Conservation (phyloP, 1,140 invertebrate species). For the Helicoverpa zea region DNA sequence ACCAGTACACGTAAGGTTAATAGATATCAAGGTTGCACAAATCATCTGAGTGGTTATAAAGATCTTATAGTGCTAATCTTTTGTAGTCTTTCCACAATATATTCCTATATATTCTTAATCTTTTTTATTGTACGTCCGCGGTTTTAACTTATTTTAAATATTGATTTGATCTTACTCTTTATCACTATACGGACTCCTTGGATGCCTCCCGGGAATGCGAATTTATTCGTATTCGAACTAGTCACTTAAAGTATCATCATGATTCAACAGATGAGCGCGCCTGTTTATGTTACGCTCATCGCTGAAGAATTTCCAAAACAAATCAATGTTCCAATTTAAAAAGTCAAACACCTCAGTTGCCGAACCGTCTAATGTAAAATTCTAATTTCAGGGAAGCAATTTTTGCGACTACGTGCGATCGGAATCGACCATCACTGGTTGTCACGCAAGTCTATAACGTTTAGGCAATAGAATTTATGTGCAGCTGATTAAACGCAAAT, state of each 20-base stretch:
- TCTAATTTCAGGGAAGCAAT: constrained; percentile 56
- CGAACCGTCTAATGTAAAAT: constrained; percentile 51
- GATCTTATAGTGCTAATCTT: constrained; percentile 34
- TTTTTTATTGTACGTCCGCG: background rate
- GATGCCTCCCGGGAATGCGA: background rate
- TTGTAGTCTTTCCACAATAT: constrained; percentile 2
- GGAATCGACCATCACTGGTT: constrained; percentile 54
- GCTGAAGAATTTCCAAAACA: constrained; percentile 45
- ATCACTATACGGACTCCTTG: background rate
- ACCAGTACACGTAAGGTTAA: constrained; percentile 61
- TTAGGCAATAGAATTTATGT: constrained; percentile 54
- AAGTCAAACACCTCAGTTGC: constrained; percentile 39
- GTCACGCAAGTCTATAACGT: constrained; percentile 61
- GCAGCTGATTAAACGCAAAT: constrained; percentile 40
- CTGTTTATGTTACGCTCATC: constrained; percentile 42
- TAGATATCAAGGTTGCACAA: constrained; percentile 61
- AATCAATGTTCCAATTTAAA: constrained; percentile 20
- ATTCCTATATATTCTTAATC: background rate
- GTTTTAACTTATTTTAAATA: background rate
- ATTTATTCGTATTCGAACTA: background rate
- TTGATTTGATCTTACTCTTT: background rate
- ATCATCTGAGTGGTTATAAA: constrained; percentile 55
- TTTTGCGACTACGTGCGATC: constrained; percentile 56
- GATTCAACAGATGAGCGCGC: constrained; percentile 44
- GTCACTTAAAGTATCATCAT: constrained; percentile 32